A percentile compares a stretch with the other conserved stretches of the same genome.
Conservation (phyloP, 1,140 invertebrate genomes). For the Drosophila pectinifera region DNA sequence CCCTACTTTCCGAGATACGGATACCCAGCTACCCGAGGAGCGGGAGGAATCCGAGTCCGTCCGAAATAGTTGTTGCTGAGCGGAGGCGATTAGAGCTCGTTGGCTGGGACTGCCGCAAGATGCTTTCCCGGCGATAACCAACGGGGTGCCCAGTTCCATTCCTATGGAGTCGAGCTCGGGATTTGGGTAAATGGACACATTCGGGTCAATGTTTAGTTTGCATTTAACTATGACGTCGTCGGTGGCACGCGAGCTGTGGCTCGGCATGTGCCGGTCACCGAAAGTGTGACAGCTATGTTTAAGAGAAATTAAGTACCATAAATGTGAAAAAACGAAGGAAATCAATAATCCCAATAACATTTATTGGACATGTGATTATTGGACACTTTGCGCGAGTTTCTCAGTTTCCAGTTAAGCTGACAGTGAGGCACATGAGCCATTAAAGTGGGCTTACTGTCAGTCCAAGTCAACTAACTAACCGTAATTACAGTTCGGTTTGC, state of each 20-base stretch:
- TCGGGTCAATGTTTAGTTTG: slow-evolving; percentile 76
- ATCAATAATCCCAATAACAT: not conserved
- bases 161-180: slow-evolving; percentile 30
- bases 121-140: slow-evolving; percentile 53
- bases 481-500: too few relatives aligned
- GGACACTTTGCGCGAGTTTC: not conserved
- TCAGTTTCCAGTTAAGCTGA: not conserved
- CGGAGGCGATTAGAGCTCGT: slow-evolving; percentile 52
- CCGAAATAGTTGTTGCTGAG: slow-evolving; percentile 14
- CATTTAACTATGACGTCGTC: slow-evolving; percentile 42
- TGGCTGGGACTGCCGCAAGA: slow-evolving; percentile 53
- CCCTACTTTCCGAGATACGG: slow-evolving; percentile 71
- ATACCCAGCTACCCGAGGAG: slow-evolving; percentile 6
- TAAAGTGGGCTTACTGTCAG: too few relatives aligned
- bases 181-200: slow-evolving; percentile 74
- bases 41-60: slow-evolving; percentile 5
- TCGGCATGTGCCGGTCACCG: not conserved
- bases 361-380: not conserved
- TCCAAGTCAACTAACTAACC: too few relatives aligned
- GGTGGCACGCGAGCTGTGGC: slow-evolving; percentile 5
- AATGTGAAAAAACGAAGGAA: not conserved
- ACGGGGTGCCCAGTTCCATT: slow-evolving; percentile 52
- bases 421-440: too few relatives aligned
- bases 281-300: not conserved
- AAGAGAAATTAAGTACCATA: not conserved